Evolutionary conservation across 2,113 vertebrate species (phyloP).

Genomic region (Etheostoma spectabile): DNA sequence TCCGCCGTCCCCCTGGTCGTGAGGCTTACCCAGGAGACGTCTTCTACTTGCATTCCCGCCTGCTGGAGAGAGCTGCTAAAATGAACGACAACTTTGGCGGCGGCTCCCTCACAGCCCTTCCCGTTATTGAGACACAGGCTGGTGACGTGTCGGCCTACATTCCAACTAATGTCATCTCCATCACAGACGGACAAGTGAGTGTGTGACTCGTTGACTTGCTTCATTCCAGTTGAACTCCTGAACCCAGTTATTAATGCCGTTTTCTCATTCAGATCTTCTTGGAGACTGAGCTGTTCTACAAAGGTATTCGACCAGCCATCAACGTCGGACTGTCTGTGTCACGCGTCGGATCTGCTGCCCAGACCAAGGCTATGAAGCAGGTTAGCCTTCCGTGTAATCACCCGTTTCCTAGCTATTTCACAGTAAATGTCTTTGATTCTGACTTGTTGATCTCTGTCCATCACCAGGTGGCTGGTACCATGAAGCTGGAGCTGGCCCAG

Average conservation of each 20-base stretch:
- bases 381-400: constrained; percentile 60
- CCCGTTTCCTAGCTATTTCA: neutral
- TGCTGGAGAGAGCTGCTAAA: constrained; percentile 97
- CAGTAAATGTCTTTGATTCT: neutral
- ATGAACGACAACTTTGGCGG: constrained; percentile 98
- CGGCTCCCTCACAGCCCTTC: constrained; percentile 95
- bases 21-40: constrained; percentile 98
- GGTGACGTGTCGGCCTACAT: constrained; percentile 99
- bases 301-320: constrained; percentile 97
- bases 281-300: constrained; percentile 99
- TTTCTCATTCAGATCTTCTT: constrained; percentile 90
- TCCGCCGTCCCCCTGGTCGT: constrained; percentile 95
- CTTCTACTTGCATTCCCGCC: constrained; percentile 97
- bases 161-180: constrained; percentile 98
- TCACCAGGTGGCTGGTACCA: constrained; percentile 94
- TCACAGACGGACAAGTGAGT: constrained; percentile 95
- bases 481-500: constrained; percentile 98
- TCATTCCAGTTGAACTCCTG: neutral
- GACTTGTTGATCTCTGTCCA: neutral
- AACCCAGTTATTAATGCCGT: neutral
- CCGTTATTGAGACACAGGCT: constrained; percentile 97
- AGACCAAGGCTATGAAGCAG: constrained; percentile 99
- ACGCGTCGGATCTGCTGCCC: constrained; percentile 96
- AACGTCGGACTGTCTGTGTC: constrained; percentile 98
- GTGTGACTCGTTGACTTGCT: neutral